Evolutionary conservation across 2,888 invertebrate species (phyloP).

Genomic region (Eupithecia abbreviata): DNA sequence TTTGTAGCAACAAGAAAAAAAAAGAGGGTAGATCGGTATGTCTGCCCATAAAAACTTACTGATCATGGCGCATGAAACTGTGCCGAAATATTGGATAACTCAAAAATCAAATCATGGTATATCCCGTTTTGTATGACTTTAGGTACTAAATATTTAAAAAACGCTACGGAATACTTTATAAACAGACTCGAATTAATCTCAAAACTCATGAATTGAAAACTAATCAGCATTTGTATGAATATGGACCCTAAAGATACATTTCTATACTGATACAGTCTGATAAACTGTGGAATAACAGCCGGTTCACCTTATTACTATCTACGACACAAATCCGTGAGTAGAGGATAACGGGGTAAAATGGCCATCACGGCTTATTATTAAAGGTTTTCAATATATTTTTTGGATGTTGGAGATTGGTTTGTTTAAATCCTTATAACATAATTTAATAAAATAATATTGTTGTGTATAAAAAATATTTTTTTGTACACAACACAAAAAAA

Average conservation of each 20-base stretch:
- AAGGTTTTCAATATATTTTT: neutral
- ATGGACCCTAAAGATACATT: neutral
- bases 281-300: constrained; percentile 1
- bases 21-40: too few relatives aligned
- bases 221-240: neutral
- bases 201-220: neutral
- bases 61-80: too few relatives aligned
- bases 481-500: too few relatives aligned
- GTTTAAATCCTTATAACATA: neutral
- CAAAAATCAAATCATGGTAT: too few relatives aligned
- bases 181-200: neutral
- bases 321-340: constrained; percentile 9
- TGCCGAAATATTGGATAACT: too few relatives aligned
- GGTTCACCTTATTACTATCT: constrained; percentile 23
- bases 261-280: neutral
- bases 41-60: too few relatives aligned
- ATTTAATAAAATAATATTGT: neutral
- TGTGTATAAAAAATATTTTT: neutral
- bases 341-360: neutral
- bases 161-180: too few relatives aligned
- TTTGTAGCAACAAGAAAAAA: too few relatives aligned
- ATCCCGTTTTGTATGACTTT: too few relatives aligned
- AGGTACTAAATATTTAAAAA: too few relatives aligned
- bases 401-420: neutral
- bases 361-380: neutral